Evolutionary conservation across 2,113 vertebrate genomes (phyloP).

Genomic region (Hassar affinis): DNA sequence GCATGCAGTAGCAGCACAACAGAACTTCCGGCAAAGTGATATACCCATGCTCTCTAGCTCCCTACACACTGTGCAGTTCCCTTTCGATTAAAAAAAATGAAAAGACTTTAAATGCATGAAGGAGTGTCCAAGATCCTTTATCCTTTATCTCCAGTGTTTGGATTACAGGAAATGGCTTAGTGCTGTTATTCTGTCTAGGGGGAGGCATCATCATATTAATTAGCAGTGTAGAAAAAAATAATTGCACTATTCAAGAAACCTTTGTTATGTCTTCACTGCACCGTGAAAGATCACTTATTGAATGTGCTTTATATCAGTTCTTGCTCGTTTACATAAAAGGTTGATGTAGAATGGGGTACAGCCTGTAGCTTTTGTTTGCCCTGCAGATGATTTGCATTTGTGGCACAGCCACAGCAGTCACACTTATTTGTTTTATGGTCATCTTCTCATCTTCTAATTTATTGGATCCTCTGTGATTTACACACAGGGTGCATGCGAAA

Average conservation of each 20-base stretch:
- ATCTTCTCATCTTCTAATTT: slow-evolving; percentile 46
- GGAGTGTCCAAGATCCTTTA: background rate
- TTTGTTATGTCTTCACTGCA: background rate
- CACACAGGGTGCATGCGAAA: slow-evolving; percentile 19
- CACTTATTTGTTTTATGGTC: slow-evolving; percentile 47
- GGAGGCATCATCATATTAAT: background rate
- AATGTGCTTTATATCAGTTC: background rate
- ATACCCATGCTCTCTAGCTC: no score
- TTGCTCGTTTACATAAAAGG: background rate
- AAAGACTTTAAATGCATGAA: no score
- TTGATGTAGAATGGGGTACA: no score
- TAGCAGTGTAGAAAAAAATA: background rate
- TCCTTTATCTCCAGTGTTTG: background rate
- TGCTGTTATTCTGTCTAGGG: background rate
- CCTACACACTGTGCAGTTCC: no score
- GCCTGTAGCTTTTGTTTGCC: background rate
- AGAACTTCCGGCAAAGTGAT: no score
- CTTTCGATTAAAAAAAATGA: no score
- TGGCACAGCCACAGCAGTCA: slow-evolving; percentile 47
- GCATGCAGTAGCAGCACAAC: no score
- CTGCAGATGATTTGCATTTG: slow-evolving; percentile 45
- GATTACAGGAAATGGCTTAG: background rate
- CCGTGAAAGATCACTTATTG: background rate
- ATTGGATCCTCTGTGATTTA: slow-evolving; percentile 45
- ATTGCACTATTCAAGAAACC: background rate